These are phyloP conservation scores for Bathynomus jamesi DNA, from an alignment of 1,140 invertebrate species.

Conservation along the genomic window DNA sequence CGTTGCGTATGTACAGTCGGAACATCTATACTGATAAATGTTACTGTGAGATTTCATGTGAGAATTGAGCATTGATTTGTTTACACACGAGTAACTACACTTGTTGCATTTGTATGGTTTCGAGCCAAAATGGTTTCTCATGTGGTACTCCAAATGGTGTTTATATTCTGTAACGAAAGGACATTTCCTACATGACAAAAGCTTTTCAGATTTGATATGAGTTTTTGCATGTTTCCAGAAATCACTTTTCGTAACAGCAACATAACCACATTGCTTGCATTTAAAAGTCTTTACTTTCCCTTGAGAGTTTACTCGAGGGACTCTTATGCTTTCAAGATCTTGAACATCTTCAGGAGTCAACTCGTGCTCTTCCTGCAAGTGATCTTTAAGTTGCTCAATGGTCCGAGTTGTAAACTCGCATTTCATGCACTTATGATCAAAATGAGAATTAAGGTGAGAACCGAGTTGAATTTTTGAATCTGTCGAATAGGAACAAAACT, in stretches of 20 bases:
- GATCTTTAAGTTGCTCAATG: slow-evolving; percentile 52
- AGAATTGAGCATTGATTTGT: slow-evolving; percentile 98
- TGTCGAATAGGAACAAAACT: slow-evolving; percentile 44
- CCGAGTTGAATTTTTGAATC: slow-evolving; percentile 47
- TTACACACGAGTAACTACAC: slow-evolving; percentile 89
- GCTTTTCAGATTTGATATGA: slow-evolving; percentile 89
- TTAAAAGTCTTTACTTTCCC: slow-evolving; percentile 73
- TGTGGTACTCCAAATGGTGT: slow-evolving; percentile 95
- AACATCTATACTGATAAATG: slow-evolving; percentile 90
- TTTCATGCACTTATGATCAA: slow-evolving; percentile 44
- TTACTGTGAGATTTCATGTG: slow-evolving; percentile 97
- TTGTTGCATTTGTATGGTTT: slow-evolving; percentile 95
- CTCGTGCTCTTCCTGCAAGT: slow-evolving; percentile 48
- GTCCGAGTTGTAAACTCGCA: slow-evolving; percentile 55
- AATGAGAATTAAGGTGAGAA: slow-evolving; percentile 50
- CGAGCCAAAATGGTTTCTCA: slow-evolving; percentile 86
- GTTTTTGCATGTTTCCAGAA: slow-evolving; percentile 85
- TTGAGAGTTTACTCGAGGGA: slow-evolving; percentile 58
- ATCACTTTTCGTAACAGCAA: slow-evolving; percentile 75
- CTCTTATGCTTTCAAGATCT: slow-evolving; percentile 56
- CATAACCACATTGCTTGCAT: slow-evolving; percentile 85
- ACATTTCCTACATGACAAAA: slow-evolving; percentile 83
- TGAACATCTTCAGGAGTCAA: slow-evolving; percentile 46
- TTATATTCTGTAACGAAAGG: slow-evolving; percentile 98
- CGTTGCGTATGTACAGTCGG: slow-evolving; percentile 91